Evolutionary conservation across 2,797 vertebrate species (phyloP), one percentile per base, ranked within the genome.

Genomic region (Thalassophryne amazonica): DNA sequence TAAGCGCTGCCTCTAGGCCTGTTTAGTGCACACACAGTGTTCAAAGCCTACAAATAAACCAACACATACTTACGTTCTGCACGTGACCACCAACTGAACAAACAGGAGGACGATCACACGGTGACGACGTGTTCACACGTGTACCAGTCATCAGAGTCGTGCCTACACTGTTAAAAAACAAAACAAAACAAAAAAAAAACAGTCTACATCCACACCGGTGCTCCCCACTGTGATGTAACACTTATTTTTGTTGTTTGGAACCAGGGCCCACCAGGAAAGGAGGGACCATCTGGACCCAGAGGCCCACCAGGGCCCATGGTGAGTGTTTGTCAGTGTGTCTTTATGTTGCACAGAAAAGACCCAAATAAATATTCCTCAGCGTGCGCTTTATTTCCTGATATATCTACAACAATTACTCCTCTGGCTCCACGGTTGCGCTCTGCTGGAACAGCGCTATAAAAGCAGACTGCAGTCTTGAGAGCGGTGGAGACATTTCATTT

Each of bases 221-320:
- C 43, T 64, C 70, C 67, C 72, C 21, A 15, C 60, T 40, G 81
- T 75, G 53, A 73, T 81, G 39, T 73, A 72, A 58, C 56, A 48
- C 39, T 54, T 29, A 62, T 76, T 37, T 58, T 40, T 84, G 48
- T 81, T 89, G 56, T 85, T 79, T 72, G 66, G 77, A 11, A 63
- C 48, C 40, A 99, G 97, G 97, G 97, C 63, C 95, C 92, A 81
- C 93, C 93, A 79, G 97, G 97, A 90, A 98, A 97, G 83, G 95
- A 99, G 74, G 97, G 97, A 71, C 60, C 88, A 54, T 90, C 93
- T 86, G 97, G 97, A 88, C 97, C 97, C 25, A 93, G 96, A 90
- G 97, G 97, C 33, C 94, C 95, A 52, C 76, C 93, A 45, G 97
- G 97, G 69, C 92, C 93, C 68, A 91, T 92, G 91, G 97, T 99